Conservation (phyloP, 2,113 vertebrate species). For the Australoheros scitulus region DNA sequence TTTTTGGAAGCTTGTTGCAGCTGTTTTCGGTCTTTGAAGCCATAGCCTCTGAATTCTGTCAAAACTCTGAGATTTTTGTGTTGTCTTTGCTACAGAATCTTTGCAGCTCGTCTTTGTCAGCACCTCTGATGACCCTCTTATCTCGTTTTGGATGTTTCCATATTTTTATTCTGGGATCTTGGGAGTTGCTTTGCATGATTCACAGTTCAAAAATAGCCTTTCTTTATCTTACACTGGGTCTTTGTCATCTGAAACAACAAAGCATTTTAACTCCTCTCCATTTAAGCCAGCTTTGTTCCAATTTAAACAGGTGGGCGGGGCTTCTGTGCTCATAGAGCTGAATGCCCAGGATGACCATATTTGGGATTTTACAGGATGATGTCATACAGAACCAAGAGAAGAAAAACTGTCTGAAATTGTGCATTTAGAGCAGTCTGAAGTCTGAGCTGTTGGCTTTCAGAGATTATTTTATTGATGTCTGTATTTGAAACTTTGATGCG, state of each 20-base stretch:
- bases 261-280: background rate
- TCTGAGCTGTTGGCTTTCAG: background rate
- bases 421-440: background rate
- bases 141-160: too few relatives aligned
- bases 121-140: background rate
- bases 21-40: background rate
- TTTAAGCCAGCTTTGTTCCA: background rate
- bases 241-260: background rate
- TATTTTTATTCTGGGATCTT: background rate
- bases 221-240: background rate
- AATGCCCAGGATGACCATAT: background rate
- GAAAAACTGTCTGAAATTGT: background rate
- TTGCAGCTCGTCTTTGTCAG: rapidly evolving
- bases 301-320: background rate
- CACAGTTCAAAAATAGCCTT: background rate
- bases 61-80: rapidly evolving
- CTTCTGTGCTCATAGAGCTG: background rate
- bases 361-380: background rate
- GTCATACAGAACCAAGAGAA: background rate
- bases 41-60: background rate
- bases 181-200: background rate
- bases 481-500: too few relatives aligned
- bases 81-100: background rate
- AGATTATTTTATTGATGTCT: too few relatives aligned
- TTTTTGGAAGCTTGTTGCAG: background rate